A percentile compares a stretch with the other conserved stretches of the same genome.
phyloP scores from a whole-genome alignment of 1,140 invertebrate genomes.

The Drosophila serrata region DNA sequence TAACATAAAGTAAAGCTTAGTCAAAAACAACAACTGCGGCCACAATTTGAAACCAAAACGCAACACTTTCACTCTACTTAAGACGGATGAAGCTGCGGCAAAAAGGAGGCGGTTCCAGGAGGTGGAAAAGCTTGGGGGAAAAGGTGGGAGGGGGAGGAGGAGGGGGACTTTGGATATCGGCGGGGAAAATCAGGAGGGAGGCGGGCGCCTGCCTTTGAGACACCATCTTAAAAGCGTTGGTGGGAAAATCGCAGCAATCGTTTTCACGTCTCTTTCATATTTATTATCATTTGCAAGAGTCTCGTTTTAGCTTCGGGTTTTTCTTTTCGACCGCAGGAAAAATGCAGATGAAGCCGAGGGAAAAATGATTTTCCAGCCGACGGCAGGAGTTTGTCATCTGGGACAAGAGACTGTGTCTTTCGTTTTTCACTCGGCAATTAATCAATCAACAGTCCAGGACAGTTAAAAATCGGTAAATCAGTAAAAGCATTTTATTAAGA shows the following conservation, averaged over 20 bases:
- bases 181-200: slow-evolving; percentile 7
- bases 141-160: neutral
- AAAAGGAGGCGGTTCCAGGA: slow-evolving; percentile 17
- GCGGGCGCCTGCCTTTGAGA: slow-evolving; percentile 53
- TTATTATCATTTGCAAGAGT: slow-evolving; percentile 62
- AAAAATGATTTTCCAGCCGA: slow-evolving; percentile 37
- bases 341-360: slow-evolving; percentile 47
- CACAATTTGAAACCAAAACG: slow-evolving; percentile 77
- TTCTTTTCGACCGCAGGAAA: slow-evolving; percentile 22
- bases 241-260: slow-evolving; percentile 75
- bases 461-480: slow-evolving; percentile 12
- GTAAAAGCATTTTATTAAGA: slow-evolving; percentile 32
- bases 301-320: slow-evolving; percentile 31
- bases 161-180: neutral
- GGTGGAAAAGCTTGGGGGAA: neutral
- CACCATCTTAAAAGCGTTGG: slow-evolving; percentile 74
- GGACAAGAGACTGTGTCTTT: slow-evolving; percentile 40
- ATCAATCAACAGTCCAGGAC: slow-evolving; percentile 31
- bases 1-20: slow-evolving; percentile 25
- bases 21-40: slow-evolving; percentile 46
- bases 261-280: slow-evolving; percentile 65
- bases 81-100: slow-evolving; percentile 64
- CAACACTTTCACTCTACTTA: slow-evolving; percentile 84
- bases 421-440: slow-evolving; percentile 44
- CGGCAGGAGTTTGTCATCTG: slow-evolving; percentile 52